Conservation (phyloP, 2,113 vertebrate genomes). For the Mionectes macconnelli region DNA sequence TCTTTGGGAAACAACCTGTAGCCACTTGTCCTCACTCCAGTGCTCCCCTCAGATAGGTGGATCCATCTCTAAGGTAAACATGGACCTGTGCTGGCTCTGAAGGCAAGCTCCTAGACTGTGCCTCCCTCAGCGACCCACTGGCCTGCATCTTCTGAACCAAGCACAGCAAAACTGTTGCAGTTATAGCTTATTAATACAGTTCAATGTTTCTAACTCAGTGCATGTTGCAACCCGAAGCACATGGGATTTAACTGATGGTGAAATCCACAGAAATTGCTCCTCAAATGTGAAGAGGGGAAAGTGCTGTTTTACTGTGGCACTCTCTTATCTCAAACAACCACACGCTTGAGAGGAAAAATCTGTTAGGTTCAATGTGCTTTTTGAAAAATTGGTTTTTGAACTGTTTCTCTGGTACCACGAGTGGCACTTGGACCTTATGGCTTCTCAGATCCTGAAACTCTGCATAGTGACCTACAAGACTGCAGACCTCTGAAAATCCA, state of each 20-base stretch:
- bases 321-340: not conserved
- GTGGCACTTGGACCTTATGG: not conserved
- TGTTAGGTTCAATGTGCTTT: not conserved
- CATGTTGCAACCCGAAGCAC: not conserved
- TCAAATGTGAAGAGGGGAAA: not conserved
- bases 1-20: not conserved
- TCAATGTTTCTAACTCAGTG: not conserved
- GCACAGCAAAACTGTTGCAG: not conserved
- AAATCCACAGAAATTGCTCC: not conserved
- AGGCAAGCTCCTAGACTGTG: not conserved
- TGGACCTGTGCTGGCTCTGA: not conserved
- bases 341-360: not conserved
- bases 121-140: not conserved
- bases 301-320: not conserved
- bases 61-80: not conserved
- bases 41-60: accelerated
- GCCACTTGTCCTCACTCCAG: accelerated
- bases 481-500: not conserved
- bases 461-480: not conserved
- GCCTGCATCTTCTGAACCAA: not conserved
- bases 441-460: not conserved
- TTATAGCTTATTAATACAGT: not conserved
- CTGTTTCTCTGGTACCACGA: not conserved
- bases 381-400: not conserved
- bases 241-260: not conserved